Conservation (phyloP, 2,113 vertebrate species). For the Gadus chalcogrammus region DNA sequence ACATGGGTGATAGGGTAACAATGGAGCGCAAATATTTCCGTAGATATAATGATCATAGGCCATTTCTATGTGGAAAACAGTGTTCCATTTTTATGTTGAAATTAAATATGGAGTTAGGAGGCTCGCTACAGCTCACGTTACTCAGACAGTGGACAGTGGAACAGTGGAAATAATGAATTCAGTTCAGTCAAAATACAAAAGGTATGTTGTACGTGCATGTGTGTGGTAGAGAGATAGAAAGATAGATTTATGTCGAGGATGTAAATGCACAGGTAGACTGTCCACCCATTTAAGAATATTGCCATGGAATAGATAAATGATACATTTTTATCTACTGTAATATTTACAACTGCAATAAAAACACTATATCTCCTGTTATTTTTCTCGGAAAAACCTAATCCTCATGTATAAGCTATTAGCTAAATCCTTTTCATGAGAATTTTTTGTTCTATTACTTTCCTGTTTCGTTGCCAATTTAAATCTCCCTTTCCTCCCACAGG, state of each 20-base stretch:
- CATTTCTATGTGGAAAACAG: constrained; percentile 23
- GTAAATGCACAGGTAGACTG: neutral
- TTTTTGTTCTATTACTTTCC: constrained; percentile 61
- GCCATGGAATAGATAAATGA: neutral
- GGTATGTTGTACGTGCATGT: neutral
- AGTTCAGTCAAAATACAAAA: neutral
- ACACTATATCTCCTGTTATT: neutral
- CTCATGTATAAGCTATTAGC: constrained; percentile 27
- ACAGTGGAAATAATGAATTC: neutral
- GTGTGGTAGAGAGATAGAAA: neutral
- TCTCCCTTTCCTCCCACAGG: constrained; percentile 67
- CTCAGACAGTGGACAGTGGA: neutral
- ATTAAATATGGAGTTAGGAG: too few relatives aligned
- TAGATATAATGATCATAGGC: constrained; percentile 27
- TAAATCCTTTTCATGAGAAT: constrained; percentile 58
- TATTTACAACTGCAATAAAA: neutral
- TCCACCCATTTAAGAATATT: neutral
- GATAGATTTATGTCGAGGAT: neutral
- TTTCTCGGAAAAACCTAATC: constrained; percentile 19
- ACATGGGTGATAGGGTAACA: constrained; percentile 62
- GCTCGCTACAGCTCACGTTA: too few relatives aligned
- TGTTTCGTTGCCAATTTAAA: constrained; percentile 56
- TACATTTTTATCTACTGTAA: neutral
- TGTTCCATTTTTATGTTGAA: too few relatives aligned
- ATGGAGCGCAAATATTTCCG: constrained; percentile 46